phyloP scores from a whole-genome alignment of 1,140 invertebrate species.

The Caenorhabditis tropicalis region DNA sequence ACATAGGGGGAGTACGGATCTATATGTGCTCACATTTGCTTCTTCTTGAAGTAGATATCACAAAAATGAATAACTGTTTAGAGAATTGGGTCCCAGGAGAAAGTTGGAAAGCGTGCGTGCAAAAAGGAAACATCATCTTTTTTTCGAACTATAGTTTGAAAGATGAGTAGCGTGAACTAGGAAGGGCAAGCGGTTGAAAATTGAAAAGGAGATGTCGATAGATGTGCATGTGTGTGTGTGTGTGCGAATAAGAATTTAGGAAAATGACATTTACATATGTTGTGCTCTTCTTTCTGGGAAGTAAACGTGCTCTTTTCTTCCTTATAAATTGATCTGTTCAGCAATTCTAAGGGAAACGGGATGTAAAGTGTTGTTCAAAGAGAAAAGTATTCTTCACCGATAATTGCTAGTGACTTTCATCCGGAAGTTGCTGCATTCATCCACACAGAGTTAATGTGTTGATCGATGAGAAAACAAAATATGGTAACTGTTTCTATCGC shows the following conservation, averaged over 20 bases:
- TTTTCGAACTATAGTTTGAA: neutral
- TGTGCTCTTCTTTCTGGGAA: neutral
- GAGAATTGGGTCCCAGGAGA: neutral
- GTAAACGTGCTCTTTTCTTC: neutral
- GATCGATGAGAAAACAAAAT: neutral
- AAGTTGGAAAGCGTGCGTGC: neutral
- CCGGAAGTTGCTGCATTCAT: neutral
- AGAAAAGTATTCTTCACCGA: conserved; percentile 12
- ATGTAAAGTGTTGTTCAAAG: too few species aligned
- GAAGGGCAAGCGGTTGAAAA: neutral
- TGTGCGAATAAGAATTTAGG: conserved; percentile 26
- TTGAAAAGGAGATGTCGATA: neutral
- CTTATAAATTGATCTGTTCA: neutral
- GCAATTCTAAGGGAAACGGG: too few species aligned
- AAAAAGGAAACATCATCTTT: neutral
- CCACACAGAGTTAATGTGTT: neutral
- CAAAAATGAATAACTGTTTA: conserved; percentile 22
- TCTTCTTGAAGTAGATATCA: too few species aligned
- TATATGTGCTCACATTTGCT: neutral
- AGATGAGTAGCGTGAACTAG: conserved; percentile 14
- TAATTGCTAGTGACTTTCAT: conserved; percentile 33
- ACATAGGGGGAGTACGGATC: neutral
- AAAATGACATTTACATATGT: conserved; percentile 38
- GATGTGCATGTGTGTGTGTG: neutral
- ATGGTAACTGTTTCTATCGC: too few species aligned